A percentile compares a stretch with the other conserved stretches of the same genome.
phyloP scores from a whole-genome alignment of 35 echinoderm and acorn worm genomes.

The Eucidaris tribuloides region DNA sequence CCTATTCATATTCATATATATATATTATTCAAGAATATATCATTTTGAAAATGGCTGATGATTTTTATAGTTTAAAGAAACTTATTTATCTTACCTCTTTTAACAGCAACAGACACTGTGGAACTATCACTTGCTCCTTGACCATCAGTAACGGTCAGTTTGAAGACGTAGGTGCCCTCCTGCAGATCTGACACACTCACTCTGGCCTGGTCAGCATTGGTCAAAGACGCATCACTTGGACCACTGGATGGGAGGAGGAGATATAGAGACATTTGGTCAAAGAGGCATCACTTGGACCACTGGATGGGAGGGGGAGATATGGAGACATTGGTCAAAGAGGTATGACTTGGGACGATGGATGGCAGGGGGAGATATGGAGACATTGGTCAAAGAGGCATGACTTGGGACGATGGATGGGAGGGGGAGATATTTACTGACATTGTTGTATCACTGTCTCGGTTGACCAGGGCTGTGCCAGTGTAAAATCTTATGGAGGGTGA shows the following conservation, averaged over 20 bases:
- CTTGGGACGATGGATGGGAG: not conserved
- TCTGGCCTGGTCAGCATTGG: conserved; percentile 48
- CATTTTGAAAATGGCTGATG: no score
- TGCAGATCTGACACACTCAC: conserved; percentile 59
- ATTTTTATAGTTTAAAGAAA: not conserved
- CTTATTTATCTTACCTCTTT: conserved; percentile 58
- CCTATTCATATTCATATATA: no score
- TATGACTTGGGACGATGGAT: not conserved
- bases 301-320: not conserved
- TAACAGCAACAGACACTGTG: conserved; percentile 65
- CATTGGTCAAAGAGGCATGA: not conserved
- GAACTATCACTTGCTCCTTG: conserved; percentile 48
- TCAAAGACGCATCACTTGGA: conserved; percentile 40
- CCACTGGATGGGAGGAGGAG: conserved; percentile 42
- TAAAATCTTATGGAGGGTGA: no score
- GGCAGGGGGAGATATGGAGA: not conserved
- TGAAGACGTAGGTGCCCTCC: conserved; percentile 70
- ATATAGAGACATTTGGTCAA: not conserved
- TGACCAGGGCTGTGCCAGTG: no score
- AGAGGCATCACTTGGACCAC: conserved; percentile 31
- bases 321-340: not conserved
- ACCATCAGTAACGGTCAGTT: conserved; percentile 56
- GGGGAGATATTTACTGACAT: no score
- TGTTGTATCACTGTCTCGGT: no score
- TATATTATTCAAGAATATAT: no score